Percentiles rank a stretch among this genome's conserved stretches.
Conservation (phyloP, 23 tunicate species). For the Phallusia fumigata region DNA sequence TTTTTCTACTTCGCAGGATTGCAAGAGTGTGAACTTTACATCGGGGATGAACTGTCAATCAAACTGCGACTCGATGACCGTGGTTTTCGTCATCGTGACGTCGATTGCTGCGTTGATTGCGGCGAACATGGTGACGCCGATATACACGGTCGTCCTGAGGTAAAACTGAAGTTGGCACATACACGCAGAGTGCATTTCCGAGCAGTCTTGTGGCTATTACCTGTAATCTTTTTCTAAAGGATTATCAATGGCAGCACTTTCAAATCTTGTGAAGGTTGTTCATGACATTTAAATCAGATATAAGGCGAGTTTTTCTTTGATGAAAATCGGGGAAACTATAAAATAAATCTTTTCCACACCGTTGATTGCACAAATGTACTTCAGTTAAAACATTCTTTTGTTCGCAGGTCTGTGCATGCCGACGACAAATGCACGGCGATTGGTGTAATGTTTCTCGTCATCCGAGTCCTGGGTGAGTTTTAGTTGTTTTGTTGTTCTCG, state of each 20-base stretch:
- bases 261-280: no score
- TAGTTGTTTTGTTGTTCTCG: neutral
- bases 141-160: slow-evolving; percentile 79
- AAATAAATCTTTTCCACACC: no score
- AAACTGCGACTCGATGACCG: slow-evolving; percentile 33
- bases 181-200: no score
- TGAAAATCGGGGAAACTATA: no score
- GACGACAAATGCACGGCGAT: slow-evolving; percentile 80
- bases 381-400: neutral
- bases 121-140: slow-evolving; percentile 68
- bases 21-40: neutral
- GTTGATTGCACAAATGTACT: no score
- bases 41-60: neutral
- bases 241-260: no score
- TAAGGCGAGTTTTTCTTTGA: no score
- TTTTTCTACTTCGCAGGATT: neutral
- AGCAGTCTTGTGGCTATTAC: no score
- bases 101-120: slow-evolving; percentile 38
- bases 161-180: neutral
- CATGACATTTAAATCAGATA: no score
- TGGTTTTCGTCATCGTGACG: slow-evolving; percentile 51
- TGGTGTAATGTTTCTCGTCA: slow-evolving; percentile 75
- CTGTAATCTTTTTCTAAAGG: no score
- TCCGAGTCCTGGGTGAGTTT: slow-evolving; percentile 78
- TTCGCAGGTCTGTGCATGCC: slow-evolving; percentile 51